These are phyloP conservation scores for Chrysoperla carnea DNA, from an alignment of 1,140 invertebrate species.

Conservation along the genomic window DNA sequence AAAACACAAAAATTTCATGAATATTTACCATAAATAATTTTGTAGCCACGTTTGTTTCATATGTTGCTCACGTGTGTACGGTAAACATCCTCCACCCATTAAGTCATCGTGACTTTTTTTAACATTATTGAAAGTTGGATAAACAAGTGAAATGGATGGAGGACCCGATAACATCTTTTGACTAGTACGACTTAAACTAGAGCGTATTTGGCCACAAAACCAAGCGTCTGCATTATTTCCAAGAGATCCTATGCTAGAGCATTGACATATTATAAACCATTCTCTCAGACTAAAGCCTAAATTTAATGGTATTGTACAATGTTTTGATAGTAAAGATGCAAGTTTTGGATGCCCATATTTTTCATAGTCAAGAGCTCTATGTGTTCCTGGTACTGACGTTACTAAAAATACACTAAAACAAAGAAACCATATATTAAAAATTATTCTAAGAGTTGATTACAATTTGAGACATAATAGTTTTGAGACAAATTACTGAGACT, in stretches of 20 bases:
- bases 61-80: constrained; percentile 62
- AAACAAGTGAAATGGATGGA: constrained; percentile 28
- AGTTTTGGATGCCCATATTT: constrained; percentile 60
- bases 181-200: constrained; percentile 36
- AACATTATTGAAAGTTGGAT: constrained; percentile 65
- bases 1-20: too few species aligned
- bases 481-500: too few species aligned
- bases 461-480: too few species aligned
- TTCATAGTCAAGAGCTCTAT: constrained; percentile 30
- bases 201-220: constrained; percentile 45
- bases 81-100: constrained; percentile 72
- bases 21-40: constrained; percentile 54
- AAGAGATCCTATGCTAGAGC: constrained; percentile 79
- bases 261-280: constrained; percentile 67
- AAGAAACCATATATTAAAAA: constrained; percentile 2
- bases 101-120: constrained; percentile 66
- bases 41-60: constrained; percentile 76
- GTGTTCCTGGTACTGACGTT: constrained; percentile 65
- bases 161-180: constrained; percentile 12
- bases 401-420: constrained; percentile 61
- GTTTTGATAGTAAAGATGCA: constrained; percentile 38
- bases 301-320: constrained; percentile 34
- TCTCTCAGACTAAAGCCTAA: constrained; percentile 30
- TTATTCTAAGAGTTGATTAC: not conserved
- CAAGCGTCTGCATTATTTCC: constrained; percentile 51